Evolutionary conservation across 2,113 vertebrate genomes (phyloP).

Genomic region (Paracanthobrama guichenoti): DNA sequence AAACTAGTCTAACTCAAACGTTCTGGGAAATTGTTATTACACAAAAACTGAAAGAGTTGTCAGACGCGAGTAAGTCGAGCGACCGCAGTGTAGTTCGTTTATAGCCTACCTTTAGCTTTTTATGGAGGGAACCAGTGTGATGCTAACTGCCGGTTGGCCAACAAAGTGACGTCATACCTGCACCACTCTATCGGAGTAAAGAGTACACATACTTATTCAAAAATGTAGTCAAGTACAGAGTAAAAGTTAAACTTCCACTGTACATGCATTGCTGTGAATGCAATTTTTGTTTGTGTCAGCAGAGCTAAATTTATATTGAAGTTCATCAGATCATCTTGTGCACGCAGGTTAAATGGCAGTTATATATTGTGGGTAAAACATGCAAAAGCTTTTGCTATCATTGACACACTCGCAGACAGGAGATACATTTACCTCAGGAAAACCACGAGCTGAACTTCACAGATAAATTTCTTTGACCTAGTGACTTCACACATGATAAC

Average conservation of each 20-base stretch:
- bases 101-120: too few species aligned
- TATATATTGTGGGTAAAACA: constrained; percentile 5
- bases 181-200: too few species aligned
- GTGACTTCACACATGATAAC: background rate
- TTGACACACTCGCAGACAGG: background rate
- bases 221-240: too few species aligned
- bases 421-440: constrained; percentile 1
- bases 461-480: background rate
- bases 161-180: too few species aligned
- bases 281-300: background rate
- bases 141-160: too few species aligned
- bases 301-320: background rate
- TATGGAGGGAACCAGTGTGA: too few species aligned
- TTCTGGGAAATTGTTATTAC: too few species aligned
- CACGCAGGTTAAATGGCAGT: background rate
- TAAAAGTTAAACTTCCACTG: background rate
- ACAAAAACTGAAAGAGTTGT: too few species aligned
- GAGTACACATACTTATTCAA: too few species aligned
- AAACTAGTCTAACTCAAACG: too few species aligned
- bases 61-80: too few species aligned
- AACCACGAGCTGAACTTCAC: background rate
- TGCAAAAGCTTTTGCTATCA: constrained; percentile 17
- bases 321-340: background rate
- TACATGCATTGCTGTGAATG: background rate
- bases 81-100: too few species aligned